These are phyloP conservation scores for Argopecten irradians DNA, from an alignment of 1,140 invertebrate species.

Conservation along the genomic window DNA sequence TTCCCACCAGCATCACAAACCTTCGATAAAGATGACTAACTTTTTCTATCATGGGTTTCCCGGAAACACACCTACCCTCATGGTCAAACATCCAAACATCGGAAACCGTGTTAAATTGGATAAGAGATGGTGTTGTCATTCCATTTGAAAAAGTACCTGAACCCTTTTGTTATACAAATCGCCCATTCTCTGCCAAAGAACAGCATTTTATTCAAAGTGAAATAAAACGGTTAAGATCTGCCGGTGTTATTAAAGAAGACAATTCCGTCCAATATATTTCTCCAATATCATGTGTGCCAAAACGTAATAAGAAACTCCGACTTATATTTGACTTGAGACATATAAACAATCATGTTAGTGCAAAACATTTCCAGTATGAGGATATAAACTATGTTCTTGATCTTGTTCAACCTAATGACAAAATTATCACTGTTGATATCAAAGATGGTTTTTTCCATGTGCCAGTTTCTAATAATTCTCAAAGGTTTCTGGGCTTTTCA, in stretches of 20 bases:
- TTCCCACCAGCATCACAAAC: too few relatives aligned
- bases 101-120: conserved; percentile 24
- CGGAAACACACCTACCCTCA: too few relatives aligned
- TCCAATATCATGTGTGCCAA: conserved; percentile 33
- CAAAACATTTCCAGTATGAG: conserved; percentile 35
- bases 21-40: too few relatives aligned
- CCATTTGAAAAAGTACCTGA: neutral
- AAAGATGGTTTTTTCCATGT: conserved; percentile 50
- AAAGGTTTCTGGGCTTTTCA: conserved; percentile 24
- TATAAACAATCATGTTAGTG: neutral
- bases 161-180: conserved; percentile 26
- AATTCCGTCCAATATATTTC: neutral
- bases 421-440: conserved; percentile 39
- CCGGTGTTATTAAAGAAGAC: conserved; percentile 6
- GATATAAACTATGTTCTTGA: conserved; percentile 33
- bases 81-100: conserved; percentile 15
- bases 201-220: conserved; percentile 31
- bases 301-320: neutral
- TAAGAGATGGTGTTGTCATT: conserved; percentile 32
- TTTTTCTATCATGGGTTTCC: too few relatives aligned
- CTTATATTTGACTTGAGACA: conserved; percentile 31
- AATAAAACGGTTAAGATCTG: conserved; percentile 35
- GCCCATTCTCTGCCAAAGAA: conserved; percentile 4
- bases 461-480: conserved; percentile 21
- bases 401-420: conserved; percentile 38